Evolutionary conservation across 2,888 invertebrate genomes (phyloP).

Genomic region (Xanthorhoe spadicearia): DNA sequence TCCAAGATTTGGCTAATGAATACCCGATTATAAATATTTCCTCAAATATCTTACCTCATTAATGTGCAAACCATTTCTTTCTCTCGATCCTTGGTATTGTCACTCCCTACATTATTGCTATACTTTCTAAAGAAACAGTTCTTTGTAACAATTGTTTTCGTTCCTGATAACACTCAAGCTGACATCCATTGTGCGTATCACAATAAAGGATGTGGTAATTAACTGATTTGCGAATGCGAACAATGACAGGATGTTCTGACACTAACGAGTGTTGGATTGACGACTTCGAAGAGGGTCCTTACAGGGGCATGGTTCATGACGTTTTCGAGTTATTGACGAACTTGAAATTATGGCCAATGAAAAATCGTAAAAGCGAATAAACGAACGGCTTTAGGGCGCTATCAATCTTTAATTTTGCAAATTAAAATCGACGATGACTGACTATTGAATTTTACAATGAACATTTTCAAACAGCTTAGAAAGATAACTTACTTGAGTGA

Average conservation of each 20-base stretch:
- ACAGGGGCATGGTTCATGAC: neutral
- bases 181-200: conserved; percentile 18
- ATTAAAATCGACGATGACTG: too few relatives aligned
- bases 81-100: neutral
- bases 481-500: neutral
- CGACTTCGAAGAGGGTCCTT: conserved; percentile 62
- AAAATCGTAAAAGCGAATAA: neutral
- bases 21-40: too few relatives aligned
- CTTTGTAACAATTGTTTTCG: neutral
- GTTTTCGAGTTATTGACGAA: neutral
- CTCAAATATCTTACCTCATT: neutral
- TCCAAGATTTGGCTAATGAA: too few relatives aligned
- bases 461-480: neutral
- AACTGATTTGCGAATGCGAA: conserved; percentile 45
- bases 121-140: neutral
- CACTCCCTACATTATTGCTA: neutral
- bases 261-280: conserved; percentile 72
- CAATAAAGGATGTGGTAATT: conserved; percentile 22
- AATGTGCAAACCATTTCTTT: neutral
- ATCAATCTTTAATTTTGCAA: too few relatives aligned
- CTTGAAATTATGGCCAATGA: neutral
- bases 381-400: too few relatives aligned
- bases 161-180: conserved; percentile 2
- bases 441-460: too few relatives aligned
- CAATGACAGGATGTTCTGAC: conserved; percentile 74